Percentiles rank a stretch among this genome's conserved stretches.
phyloP scores from a whole-genome alignment of 2,113 vertebrate species.

The Datnioides undecimradiatus region DNA sequence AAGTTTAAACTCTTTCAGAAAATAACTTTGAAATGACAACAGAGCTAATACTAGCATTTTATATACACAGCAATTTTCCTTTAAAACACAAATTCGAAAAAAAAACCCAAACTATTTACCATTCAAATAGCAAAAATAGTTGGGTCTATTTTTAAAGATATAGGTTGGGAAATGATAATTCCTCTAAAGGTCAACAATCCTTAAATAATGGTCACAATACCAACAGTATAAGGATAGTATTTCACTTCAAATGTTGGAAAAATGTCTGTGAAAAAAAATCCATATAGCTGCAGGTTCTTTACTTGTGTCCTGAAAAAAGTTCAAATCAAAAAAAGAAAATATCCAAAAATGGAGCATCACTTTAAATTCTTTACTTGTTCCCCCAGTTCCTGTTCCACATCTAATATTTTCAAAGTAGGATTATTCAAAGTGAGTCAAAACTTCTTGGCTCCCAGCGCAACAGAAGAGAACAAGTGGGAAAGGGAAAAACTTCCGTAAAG shows the following conservation, averaged over 20 bases:
- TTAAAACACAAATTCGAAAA: neutral
- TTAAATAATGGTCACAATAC: neutral
- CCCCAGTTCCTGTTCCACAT: neutral
- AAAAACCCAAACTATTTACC: no score
- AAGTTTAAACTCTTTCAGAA: neutral
- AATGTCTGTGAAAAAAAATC: no score
- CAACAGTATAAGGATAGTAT: neutral
- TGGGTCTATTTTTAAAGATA: no score
- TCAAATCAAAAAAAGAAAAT: neutral
- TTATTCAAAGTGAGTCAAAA: conserved; percentile 14
- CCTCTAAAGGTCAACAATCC: neutral
- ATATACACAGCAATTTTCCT: neutral
- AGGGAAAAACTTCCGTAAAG: neutral
- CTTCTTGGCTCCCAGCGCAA: conserved; percentile 4
- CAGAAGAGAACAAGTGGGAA: neutral
- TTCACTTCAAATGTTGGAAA: neutral
- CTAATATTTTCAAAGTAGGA: conserved; percentile 7
- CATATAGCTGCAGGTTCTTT: no score
- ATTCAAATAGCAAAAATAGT: no score
- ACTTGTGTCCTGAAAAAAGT: neutral
- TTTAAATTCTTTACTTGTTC: conserved; percentile 14
- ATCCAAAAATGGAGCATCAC: conserved; percentile 3
- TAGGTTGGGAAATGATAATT: neutral
- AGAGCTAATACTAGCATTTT: neutral
- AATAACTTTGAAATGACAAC: neutral